Percentiles rank a stretch among this genome's conserved stretches.
These are phyloP conservation scores for Dermatophagoides farinae DNA, from an alignment of 1,140 invertebrate species.

Conservation along the genomic window DNA sequence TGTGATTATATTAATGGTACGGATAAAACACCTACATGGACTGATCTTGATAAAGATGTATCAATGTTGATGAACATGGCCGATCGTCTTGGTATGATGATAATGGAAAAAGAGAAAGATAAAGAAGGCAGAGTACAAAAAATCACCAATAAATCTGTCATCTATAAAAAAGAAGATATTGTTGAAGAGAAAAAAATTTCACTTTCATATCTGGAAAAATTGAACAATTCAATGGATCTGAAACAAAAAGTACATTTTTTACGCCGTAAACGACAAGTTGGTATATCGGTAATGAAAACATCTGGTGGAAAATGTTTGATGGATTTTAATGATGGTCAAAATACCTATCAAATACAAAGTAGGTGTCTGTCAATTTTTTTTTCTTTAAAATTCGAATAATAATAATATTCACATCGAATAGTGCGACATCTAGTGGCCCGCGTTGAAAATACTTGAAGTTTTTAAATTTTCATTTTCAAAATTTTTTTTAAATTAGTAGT, in stretches of 20 bases:
- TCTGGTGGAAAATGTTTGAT: slow-evolving; percentile 5
- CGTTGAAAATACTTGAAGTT: not conserved
- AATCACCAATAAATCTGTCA: no score
- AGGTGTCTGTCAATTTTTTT: slow-evolving; percentile 1
- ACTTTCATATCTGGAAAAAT: slow-evolving; percentile 1
- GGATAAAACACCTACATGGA: not conserved
- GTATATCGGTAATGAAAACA: slow-evolving; percentile 7
- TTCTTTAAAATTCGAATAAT: not conserved
- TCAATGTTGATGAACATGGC: slow-evolving; percentile 8
- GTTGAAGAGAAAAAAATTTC: slow-evolving; percentile 4
- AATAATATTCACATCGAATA: not conserved
- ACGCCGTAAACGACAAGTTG: not conserved
- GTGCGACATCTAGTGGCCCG: not conserved
- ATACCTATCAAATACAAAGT: slow-evolving; percentile 12
- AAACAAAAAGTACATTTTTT: slow-evolving; percentile 7
- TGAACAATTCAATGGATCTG: not conserved
- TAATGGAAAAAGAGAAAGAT: not conserved
- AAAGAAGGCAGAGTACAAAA: not conserved
- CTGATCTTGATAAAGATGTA: slow-evolving; percentile 9
- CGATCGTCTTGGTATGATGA: slow-evolving; percentile 3
- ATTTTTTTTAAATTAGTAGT: no score
- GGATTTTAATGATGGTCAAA: not conserved
- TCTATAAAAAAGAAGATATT: not conserved
- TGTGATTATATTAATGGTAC: not conserved
- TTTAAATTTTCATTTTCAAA: no score